Evolutionary conservation across 2,797 vertebrate species (phyloP).

Genomic region (Enteromius paludinosus): DNA sequence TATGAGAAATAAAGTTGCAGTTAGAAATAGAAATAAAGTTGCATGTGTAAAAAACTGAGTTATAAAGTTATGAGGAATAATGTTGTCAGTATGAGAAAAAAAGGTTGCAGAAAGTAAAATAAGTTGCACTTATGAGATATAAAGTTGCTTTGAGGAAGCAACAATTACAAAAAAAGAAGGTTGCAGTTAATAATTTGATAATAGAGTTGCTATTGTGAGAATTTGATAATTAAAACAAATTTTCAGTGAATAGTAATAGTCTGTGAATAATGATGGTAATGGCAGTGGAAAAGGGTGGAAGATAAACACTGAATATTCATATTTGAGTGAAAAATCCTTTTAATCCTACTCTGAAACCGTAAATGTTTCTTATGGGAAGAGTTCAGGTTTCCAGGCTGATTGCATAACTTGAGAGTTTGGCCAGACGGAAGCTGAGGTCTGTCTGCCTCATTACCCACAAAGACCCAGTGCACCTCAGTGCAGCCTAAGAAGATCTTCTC

Average conservation of each 20-base stretch:
- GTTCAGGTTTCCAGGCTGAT: slow-evolving; percentile 11
- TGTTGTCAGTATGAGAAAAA: neutral
- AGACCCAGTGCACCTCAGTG: slow-evolving; percentile 5
- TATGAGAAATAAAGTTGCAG: neutral
- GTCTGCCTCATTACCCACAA: slow-evolving; percentile 28
- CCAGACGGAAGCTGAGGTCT: slow-evolving; percentile 36
- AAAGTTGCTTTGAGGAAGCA: neutral
- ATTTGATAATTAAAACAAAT: too few relatives aligned
- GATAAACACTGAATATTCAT: neutral
- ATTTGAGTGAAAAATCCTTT: neutral
- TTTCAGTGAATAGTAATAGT: too few relatives aligned
- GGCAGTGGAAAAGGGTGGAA: neutral
- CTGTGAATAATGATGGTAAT: neutral
- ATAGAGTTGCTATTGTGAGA: neutral
- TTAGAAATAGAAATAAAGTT: neutral
- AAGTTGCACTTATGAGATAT: neutral
- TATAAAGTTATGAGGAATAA: neutral
- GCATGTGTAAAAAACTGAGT: neutral
- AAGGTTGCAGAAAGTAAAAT: neutral
- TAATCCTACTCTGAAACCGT: slow-evolving; percentile 3
- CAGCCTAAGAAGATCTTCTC: slow-evolving; percentile 38
- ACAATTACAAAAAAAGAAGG: neutral
- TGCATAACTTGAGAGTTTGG: slow-evolving; percentile 32
- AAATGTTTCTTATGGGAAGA: slow-evolving; percentile 13
- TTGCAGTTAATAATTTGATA: neutral